These are phyloP conservation scores for Triplophysa yarkandensis DNA, from an alignment of 2,797 vertebrate genomes.

Conservation along the genomic window DNA sequence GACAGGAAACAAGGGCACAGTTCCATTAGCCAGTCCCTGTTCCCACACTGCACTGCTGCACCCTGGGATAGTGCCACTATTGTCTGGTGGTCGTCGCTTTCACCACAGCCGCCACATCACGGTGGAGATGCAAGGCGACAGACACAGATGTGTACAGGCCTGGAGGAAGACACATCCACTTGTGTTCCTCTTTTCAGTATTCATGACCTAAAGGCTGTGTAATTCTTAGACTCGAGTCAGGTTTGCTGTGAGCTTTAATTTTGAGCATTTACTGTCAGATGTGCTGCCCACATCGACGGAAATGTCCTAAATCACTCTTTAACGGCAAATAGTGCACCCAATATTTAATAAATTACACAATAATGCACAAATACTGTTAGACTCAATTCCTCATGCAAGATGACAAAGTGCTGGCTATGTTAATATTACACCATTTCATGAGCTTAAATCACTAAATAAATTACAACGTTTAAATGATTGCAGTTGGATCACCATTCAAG, in stretches of 20 bases:
- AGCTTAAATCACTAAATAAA: not conserved
- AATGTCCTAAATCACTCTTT: not conserved
- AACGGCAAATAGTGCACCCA: not conserved
- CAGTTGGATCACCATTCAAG: not conserved
- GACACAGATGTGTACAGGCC: constrained; percentile 32
- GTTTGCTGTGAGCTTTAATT: constrained; percentile 22
- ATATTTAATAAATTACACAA: not conserved
- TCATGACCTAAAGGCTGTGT: constrained; percentile 43
- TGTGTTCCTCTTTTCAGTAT: constrained; percentile 42
- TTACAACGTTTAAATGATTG: constrained; percentile 14
- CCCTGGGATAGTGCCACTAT: constrained; percentile 41
- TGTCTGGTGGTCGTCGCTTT: constrained; percentile 41
- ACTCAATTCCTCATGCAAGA: not conserved
- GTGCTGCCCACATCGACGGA: not conserved
- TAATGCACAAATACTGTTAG: not conserved
- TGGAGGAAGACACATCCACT: constrained; percentile 31
- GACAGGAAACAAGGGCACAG: constrained; percentile 72
- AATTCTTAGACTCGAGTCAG: constrained; percentile 7
- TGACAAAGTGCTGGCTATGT: not conserved
- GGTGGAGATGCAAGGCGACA: constrained; percentile 8
- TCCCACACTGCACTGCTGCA: constrained; percentile 68
- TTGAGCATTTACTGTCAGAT: constrained; percentile 1
- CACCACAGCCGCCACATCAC: constrained; percentile 18
- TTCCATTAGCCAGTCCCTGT: constrained; percentile 70
- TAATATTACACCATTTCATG: not conserved